Percentiles rank a stretch among this genome's conserved stretches.
Conservation (phyloP, 2,797 vertebrate genomes). For the Hyperoplus immaculatus region DNA sequence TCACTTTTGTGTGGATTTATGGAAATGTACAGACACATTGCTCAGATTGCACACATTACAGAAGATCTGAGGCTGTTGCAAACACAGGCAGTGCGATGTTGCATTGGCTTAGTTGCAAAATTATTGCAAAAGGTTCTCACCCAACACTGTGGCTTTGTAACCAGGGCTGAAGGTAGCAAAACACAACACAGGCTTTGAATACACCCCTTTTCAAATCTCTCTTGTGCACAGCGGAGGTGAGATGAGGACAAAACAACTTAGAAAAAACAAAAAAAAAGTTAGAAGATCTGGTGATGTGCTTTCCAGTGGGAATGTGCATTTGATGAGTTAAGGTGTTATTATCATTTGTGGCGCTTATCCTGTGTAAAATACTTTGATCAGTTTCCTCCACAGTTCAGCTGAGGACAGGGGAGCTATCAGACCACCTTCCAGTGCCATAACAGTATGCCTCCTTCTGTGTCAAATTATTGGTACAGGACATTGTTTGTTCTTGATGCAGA, state of each 20-base stretch:
- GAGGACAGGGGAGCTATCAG: conserved; percentile 71
- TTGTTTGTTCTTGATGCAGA: conserved; percentile 65
- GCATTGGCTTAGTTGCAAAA: conserved; percentile 24
- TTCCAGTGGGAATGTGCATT: conserved; percentile 42
- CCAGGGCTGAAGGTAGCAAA: conserved; percentile 50
- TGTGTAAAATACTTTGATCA: conserved; percentile 48
- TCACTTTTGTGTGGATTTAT: conserved; percentile 40
- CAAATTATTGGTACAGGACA: conserved; percentile 48
- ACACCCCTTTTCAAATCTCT: conserved; percentile 11
- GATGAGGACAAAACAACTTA: conserved; percentile 69
- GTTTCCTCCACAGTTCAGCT: conserved; percentile 71
- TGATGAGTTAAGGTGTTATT: conserved; percentile 68
- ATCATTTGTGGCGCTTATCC: conserved; percentile 36
- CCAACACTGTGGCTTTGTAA: conserved; percentile 17
- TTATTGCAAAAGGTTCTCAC: conserved; percentile 34
- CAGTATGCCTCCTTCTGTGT: conserved; percentile 52
- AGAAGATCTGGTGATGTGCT: conserved; percentile 57
- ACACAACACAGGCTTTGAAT: conserved; percentile 24
- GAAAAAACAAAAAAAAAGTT: conserved; percentile 18
- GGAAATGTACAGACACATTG: conserved; percentile 43
- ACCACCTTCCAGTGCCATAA: conserved; percentile 64
- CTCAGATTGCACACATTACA: conserved; percentile 7
- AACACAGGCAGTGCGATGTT: conserved; percentile 4
- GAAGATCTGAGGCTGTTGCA: neutral
- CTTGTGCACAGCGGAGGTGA: conserved; percentile 60